Percentiles rank a stretch among this genome's conserved stretches.
These are phyloP conservation scores for Riparia riparia DNA, from an alignment of 2,113 vertebrate species.

Conservation along the genomic window DNA sequence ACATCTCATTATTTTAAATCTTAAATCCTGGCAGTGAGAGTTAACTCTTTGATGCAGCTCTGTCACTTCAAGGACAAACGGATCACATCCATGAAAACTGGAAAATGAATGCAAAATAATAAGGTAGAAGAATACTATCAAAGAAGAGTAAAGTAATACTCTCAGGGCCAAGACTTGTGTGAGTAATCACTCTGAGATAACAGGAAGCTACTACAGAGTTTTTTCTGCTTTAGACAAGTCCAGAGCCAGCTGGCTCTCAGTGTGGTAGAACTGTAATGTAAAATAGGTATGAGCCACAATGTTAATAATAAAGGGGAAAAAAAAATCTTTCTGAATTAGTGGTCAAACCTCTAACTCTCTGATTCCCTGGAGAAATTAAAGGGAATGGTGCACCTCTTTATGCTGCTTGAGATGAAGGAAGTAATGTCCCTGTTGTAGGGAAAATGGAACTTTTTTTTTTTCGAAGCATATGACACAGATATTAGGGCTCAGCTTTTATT, in stretches of 20 bases:
- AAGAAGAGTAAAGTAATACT: not conserved
- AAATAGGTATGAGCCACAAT: not conserved
- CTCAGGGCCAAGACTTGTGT: not conserved
- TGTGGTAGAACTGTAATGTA: not conserved
- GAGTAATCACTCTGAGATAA: not conserved
- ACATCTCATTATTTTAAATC: slow-evolving; percentile 40
- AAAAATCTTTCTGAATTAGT: not conserved
- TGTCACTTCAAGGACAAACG: not conserved
- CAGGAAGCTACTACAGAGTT: not conserved
- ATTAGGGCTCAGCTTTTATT: not conserved
- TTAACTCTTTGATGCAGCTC: slow-evolving; percentile 18
- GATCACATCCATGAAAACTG: not conserved
- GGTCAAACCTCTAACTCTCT: not conserved
- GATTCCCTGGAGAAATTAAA: not conserved
- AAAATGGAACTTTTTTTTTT: not conserved
- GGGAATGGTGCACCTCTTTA: rapidly evolving
- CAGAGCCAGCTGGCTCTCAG: not conserved
- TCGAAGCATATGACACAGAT: not conserved
- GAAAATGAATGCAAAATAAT: not conserved
- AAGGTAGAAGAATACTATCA: not conserved
- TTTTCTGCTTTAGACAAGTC: not conserved
- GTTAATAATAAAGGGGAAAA: rapidly evolving
- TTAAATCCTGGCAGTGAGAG: not conserved
- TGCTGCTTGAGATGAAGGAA: not conserved
- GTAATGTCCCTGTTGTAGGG: rapidly evolving